Conservation (phyloP, 2,797 vertebrate species). For the Cryptoprocta ferox region DNA sequence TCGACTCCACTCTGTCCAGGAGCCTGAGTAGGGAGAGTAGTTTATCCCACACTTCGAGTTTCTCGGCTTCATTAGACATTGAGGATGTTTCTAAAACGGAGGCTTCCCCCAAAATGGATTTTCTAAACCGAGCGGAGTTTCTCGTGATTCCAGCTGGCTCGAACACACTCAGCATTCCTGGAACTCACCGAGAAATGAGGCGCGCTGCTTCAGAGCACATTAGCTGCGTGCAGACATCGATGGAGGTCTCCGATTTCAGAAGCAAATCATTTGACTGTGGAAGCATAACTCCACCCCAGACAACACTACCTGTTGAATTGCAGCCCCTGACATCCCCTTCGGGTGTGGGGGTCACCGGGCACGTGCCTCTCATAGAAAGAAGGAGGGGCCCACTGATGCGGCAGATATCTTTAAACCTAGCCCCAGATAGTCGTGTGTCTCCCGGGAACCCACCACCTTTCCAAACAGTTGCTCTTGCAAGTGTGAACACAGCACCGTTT, state of each 20-base stretch:
- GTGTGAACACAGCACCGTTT: conserved; percentile 85
- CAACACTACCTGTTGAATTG: conserved; percentile 84
- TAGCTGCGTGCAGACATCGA: conserved; percentile 91
- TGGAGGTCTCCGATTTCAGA: conserved; percentile 94
- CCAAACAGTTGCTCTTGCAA: conserved; percentile 85
- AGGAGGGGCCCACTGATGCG: conserved; percentile 96
- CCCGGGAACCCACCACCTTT: conserved; percentile 87
- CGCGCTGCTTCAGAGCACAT: conserved; percentile 97
- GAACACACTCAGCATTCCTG: conserved; percentile 93
- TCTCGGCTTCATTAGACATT: conserved; percentile 96
- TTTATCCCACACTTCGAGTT: conserved; percentile 95
- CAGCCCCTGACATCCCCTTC: conserved; percentile 85
- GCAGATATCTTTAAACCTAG: conserved; percentile 97
- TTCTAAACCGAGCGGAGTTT: conserved; percentile 90
- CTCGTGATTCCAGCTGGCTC: conserved; percentile 90
- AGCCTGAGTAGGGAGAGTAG: conserved; percentile 97
- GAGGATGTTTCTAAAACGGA: conserved; percentile 93
- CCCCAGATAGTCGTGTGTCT: conserved; percentile 91
- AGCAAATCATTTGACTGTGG: conserved; percentile 98
- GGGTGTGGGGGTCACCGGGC: conserved; percentile 83
- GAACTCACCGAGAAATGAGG: conserved; percentile 92
- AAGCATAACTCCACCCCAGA: conserved; percentile 89
- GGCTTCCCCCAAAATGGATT: conserved; percentile 90
- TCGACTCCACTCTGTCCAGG: conserved; percentile 95
- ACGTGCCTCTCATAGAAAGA: conserved; percentile 96